Conservation (phyloP, 2,113 vertebrate species). For the Balaenoptera acutorostrata region DNA sequence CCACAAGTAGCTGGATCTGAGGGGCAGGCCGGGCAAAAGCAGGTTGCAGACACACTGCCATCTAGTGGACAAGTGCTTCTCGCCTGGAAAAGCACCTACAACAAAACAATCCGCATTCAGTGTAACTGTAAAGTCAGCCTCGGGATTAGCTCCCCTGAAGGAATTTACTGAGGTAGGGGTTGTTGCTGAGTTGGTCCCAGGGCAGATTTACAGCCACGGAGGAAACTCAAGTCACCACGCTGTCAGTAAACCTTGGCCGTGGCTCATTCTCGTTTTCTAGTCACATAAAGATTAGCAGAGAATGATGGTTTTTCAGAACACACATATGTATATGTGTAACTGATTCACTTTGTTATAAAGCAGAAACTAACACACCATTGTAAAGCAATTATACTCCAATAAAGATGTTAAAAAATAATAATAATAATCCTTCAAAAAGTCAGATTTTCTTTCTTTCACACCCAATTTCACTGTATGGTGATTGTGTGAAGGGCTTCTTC, state of each 20-base stretch:
- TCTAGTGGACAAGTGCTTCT: conserved; percentile 24
- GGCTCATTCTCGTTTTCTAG: neutral
- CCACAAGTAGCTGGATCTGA: rapidly evolving
- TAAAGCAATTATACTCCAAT: too few species aligned
- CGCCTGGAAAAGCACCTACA: rapidly evolving
- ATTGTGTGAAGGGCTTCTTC: neutral
- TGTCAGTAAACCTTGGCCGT: rapidly evolving
- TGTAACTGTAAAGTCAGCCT: rapidly evolving
- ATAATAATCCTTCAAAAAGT: neutral
- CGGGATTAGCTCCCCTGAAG: neutral
- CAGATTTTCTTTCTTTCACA: neutral
- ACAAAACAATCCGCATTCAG: rapidly evolving
- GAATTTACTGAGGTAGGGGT: rapidly evolving
- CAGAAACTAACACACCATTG: too few species aligned
- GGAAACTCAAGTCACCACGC: neutral
- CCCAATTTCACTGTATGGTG: rapidly evolving
- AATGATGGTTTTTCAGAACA: neutral
- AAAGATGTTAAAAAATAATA: too few species aligned
- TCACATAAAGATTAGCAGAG: neutral
- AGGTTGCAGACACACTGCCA: neutral
- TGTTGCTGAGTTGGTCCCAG: neutral
- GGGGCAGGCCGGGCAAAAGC: rapidly evolving
- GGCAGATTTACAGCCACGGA: neutral
- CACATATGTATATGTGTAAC: too few species aligned
- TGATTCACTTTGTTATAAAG: too few species aligned